Conservation (phyloP, 2,888 invertebrate species). For the Dioctria rufipes region DNA sequence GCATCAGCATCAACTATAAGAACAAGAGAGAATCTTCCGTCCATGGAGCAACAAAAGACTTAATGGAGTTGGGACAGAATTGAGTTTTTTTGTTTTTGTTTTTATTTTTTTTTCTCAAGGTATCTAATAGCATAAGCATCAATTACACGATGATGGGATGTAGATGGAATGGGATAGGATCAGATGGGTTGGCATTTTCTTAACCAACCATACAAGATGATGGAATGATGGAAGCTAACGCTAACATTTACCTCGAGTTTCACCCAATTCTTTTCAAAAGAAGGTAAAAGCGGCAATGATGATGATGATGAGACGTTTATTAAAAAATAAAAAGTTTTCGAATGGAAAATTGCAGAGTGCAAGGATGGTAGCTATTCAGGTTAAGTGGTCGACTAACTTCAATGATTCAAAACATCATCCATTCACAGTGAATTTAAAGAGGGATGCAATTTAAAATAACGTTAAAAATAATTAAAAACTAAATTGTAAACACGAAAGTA, state of each 20-base stretch:
- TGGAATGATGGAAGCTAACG: background rate
- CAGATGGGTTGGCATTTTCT: background rate
- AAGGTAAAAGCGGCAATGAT: background rate
- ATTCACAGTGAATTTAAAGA: slow-evolving; percentile 24
- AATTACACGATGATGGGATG: background rate
- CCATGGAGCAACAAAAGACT: background rate
- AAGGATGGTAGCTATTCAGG: slow-evolving; percentile 11
- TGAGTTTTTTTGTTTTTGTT: background rate
- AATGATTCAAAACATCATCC: slow-evolving; percentile 4
- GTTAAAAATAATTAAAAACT: slow-evolving; percentile 45
- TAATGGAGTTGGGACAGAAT: background rate
- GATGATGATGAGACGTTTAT: background rate
- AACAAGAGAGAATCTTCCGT: background rate
- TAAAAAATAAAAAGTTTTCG: background rate
- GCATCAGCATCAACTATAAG: background rate
- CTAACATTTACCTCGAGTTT: background rate
- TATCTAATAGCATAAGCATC: background rate
- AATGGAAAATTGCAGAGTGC: background rate
- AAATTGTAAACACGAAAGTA: slow-evolving; percentile 17
- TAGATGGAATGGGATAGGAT: too few species aligned
- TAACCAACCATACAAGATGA: background rate
- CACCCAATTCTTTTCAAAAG: background rate
- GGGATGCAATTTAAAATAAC: slow-evolving; percentile 29
- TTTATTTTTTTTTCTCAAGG: background rate
- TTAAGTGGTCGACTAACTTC: slow-evolving; percentile 27